Evolutionary conservation across 2,113 vertebrate genomes (phyloP).

Genomic region (Heteronetta atricapilla): DNA sequence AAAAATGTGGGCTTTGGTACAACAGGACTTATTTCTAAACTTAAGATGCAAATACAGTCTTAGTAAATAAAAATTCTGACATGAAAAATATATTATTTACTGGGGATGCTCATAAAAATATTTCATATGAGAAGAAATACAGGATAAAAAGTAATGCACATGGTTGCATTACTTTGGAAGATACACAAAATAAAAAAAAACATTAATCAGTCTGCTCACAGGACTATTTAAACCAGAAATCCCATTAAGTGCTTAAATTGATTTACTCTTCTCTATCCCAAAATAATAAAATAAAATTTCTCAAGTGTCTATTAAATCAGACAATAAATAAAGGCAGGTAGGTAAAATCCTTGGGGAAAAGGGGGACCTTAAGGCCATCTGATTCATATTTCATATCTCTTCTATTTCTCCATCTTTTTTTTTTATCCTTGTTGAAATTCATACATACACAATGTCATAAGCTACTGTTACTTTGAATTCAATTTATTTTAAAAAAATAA

Average conservation of each 20-base stretch:
- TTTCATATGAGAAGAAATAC: slow-evolving; percentile 1
- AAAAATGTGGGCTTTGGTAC: not conserved
- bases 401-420: slow-evolving; percentile 1
- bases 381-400: slow-evolving; percentile 70
- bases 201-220: slow-evolving; percentile 56
- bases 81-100: not conserved
- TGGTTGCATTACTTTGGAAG: not conserved
- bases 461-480: slow-evolving; percentile 31
- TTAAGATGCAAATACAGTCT: not conserved
- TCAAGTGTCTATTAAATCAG: slow-evolving; percentile 63
- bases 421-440: slow-evolving; percentile 44
- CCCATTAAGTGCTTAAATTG: slow-evolving; percentile 62
- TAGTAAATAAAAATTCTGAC: not conserved
- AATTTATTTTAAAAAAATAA: slow-evolving; percentile 30
- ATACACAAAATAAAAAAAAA: slow-evolving; percentile 50
- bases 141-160: not conserved
- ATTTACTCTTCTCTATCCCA: slow-evolving; percentile 37
- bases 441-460: slow-evolving; percentile 51
- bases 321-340: slow-evolving; percentile 66
- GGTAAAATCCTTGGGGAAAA: slow-evolving; percentile 61
- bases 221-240: slow-evolving; percentile 56
- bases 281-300: slow-evolving; percentile 69
- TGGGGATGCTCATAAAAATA: not conserved
- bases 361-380: slow-evolving; percentile 58
- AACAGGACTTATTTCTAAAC: not conserved